Evolutionary conservation across 30 jellyfish, hydroid and myxozoan species (phyloP).

Genomic region (Aurelia aurita): DNA sequence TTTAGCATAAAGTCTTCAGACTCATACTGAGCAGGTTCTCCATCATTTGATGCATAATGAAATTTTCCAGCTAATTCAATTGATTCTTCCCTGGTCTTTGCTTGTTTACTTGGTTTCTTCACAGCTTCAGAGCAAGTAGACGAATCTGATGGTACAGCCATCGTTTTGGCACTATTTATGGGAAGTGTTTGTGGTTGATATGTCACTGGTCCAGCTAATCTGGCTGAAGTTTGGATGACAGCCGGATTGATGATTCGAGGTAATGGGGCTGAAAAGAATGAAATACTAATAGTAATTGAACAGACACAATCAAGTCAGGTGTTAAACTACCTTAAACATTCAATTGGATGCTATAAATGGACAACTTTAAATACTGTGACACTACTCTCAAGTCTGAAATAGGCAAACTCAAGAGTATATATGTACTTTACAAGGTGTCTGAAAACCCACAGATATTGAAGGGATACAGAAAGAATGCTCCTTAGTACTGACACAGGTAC

Average conservation of each 20-base stretch:
- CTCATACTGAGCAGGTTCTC: constrained; percentile 47
- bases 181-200: background rate
- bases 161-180: background rate
- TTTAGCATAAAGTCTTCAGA: constrained; percentile 20
- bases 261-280: background rate
- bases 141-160: background rate
- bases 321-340: no score
- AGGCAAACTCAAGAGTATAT: no score
- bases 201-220: background rate
- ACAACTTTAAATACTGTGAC: no score
- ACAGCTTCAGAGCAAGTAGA: background rate
- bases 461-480: no score
- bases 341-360: no score
- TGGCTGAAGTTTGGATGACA: background rate
- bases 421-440: no score
- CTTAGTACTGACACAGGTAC: no score
- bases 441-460: no score
- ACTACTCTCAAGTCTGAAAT: no score
- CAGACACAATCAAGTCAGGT: no score
- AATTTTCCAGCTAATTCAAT: constrained; percentile 56
- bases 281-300: no score
- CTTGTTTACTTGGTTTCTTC: background rate
- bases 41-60: constrained; percentile 52
- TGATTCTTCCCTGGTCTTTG: constrained; percentile 28
- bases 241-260: background rate